These are phyloP conservation scores for Therioaphis trifolii DNA, from an alignment of 2,888 invertebrate species.

Conservation along the genomic window DNA sequence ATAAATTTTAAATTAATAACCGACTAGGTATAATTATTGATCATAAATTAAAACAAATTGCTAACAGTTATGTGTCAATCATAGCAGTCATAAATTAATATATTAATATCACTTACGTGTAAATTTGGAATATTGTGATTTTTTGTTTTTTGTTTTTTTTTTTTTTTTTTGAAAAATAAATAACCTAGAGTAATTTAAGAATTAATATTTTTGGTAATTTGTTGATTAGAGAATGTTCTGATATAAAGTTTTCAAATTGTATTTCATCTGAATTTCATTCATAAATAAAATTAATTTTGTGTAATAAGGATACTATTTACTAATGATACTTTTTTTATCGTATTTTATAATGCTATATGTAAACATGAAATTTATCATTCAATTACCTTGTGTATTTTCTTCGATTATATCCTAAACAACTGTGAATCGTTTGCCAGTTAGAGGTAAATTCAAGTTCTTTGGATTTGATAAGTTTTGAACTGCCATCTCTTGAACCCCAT, in stretches of 20 bases:
- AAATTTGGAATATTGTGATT: constrained; percentile 1
- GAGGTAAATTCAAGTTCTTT: constrained; percentile 50
- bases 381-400: constrained; percentile 61
- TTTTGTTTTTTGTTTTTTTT: too few species aligned
- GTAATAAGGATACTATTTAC: constrained; percentile 27
- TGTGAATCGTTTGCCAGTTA: constrained; percentile 42
- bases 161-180: not conserved
- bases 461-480: constrained; percentile 51
- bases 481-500: constrained; percentile 52
- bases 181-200: not conserved
- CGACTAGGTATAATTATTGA: too few species aligned
- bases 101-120: not conserved
- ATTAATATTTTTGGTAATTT: too few species aligned
- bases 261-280: constrained; percentile 45
- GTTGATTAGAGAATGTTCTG: not conserved
- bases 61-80: not conserved
- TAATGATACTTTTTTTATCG: constrained; percentile 43
- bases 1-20: constrained; percentile 4
- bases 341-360: constrained; percentile 43
- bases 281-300: constrained; percentile 21
- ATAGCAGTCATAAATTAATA: not conserved
- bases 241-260: not conserved
- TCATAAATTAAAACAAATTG: not conserved
- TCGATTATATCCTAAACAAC: constrained; percentile 59
- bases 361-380: constrained; percentile 53